Conservation (phyloP, 2,113 vertebrate species). For the Falco punctatus region DNA sequence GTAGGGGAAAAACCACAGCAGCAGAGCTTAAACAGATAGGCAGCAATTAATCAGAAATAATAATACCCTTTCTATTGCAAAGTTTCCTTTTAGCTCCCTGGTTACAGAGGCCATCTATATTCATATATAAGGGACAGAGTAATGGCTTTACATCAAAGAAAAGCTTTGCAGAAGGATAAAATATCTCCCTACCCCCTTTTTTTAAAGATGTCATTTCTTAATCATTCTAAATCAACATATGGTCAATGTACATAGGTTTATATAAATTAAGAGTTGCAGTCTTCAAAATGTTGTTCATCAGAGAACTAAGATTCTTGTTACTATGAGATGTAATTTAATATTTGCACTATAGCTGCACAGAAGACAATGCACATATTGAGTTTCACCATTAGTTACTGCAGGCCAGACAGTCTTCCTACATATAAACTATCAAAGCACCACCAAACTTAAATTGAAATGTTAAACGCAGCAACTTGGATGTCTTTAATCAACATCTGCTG, state of each 20-base stretch:
- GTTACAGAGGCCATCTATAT: background rate
- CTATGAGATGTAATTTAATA: conserved; percentile 46
- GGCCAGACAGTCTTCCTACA: conserved; percentile 26
- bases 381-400: conserved; percentile 51
- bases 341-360: background rate
- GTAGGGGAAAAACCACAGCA: background rate
- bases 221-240: conserved; percentile 44
- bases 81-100: background rate
- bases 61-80: background rate
- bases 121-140: background rate
- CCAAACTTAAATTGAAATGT: conserved; percentile 59
- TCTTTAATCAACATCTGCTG: conserved; percentile 71
- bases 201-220: conserved; percentile 37
- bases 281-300: conserved; percentile 48
- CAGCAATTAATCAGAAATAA: conserved; percentile 1
- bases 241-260: conserved; percentile 3
- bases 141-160: background rate
- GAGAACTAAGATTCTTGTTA: background rate
- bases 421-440: conserved; percentile 70
- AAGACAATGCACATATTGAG: conserved; percentile 60
- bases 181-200: background rate
- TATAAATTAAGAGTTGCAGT: conserved; percentile 33
- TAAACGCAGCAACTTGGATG: conserved; percentile 24
- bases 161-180: background rate
- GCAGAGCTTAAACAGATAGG: background rate